A percentile compares a stretch with the other conserved stretches of the same genome.
Conservation (phyloP, 2,113 vertebrate genomes). For the Tragulus kanchil region DNA sequence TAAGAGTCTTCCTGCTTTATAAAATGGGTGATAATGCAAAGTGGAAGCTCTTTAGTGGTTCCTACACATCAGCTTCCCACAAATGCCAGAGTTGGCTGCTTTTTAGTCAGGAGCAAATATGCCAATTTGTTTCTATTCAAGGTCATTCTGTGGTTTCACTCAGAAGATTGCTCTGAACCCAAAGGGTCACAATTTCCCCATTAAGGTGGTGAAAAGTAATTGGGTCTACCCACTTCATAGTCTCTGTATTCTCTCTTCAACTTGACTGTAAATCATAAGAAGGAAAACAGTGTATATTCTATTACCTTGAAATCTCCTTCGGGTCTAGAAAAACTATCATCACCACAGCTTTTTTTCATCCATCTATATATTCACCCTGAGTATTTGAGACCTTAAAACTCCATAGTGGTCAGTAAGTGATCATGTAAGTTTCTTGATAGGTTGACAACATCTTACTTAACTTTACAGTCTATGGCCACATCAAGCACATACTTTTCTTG, state of each 20-base stretch:
- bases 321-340: neutral
- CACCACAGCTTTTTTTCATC: neutral
- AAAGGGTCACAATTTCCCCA: slow-evolving; percentile 71
- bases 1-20: slow-evolving; percentile 69
- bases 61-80: slow-evolving; percentile 70
- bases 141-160: slow-evolving; percentile 78
- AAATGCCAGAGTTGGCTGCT: slow-evolving; percentile 49
- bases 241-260: slow-evolving; percentile 49
- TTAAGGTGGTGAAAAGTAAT: slow-evolving; percentile 72
- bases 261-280: slow-evolving; percentile 28
- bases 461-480: neutral
- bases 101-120: slow-evolving; percentile 46
- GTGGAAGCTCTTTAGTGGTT: slow-evolving; percentile 75
- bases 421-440: neutral
- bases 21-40: slow-evolving; percentile 70
- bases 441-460: neutral
- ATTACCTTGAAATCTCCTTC: neutral
- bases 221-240: slow-evolving; percentile 49
- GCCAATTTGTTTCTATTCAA: slow-evolving; percentile 48
- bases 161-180: slow-evolving; percentile 58
- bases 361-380: neutral
- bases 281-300: slow-evolving; percentile 2
- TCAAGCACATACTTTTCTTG: neutral
- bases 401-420: neutral
- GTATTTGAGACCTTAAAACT: neutral